These are phyloP conservation scores for Phymanthus crucifer DNA, from an alignment of 92 coral and sea anemone genomes.

Conservation along the genomic window DNA sequence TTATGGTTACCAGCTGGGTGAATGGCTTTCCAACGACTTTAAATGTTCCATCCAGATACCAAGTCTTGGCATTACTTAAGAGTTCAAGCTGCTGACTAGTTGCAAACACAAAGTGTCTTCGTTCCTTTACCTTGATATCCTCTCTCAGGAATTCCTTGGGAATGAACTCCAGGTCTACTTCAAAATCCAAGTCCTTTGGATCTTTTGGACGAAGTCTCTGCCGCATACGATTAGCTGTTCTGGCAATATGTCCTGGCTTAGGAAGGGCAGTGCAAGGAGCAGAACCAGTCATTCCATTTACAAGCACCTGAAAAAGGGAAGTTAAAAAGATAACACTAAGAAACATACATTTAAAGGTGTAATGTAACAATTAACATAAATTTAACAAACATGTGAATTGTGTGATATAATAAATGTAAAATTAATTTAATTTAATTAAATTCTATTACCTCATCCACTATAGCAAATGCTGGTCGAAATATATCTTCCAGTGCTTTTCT, in stretches of 20 bases:
- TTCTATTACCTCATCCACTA: background rate
- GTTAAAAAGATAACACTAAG: background rate
- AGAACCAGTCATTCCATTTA: background rate
- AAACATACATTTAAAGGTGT: background rate
- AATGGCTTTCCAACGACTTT: conserved; percentile 32
- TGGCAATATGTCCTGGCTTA: background rate
- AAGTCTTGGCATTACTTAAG: conserved; percentile 26
- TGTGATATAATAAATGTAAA: too few relatives aligned
- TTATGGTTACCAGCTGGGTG: conserved; percentile 29
- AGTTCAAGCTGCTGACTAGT: conserved; percentile 28
- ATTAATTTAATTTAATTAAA: too few relatives aligned
- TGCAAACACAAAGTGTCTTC: conserved; percentile 36
- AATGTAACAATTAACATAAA: too few relatives aligned
- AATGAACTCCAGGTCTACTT: conserved; percentile 10
- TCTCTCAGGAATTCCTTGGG: conserved; percentile 26
- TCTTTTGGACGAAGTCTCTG: conserved; percentile 33
- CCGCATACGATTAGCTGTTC: conserved; percentile 26
- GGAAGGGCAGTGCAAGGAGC: conserved; percentile 16
- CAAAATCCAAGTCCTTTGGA: conserved; percentile 34
- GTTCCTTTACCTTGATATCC: conserved; percentile 1
- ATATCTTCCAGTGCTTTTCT: background rate
- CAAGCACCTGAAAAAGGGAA: background rate
- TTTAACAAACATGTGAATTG: too few relatives aligned
- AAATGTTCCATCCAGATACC: conserved; percentile 44
- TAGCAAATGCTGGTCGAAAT: background rate